Conservation (phyloP, 2,797 vertebrate genomes). For the Gobionotothen gibberifrons region DNA sequence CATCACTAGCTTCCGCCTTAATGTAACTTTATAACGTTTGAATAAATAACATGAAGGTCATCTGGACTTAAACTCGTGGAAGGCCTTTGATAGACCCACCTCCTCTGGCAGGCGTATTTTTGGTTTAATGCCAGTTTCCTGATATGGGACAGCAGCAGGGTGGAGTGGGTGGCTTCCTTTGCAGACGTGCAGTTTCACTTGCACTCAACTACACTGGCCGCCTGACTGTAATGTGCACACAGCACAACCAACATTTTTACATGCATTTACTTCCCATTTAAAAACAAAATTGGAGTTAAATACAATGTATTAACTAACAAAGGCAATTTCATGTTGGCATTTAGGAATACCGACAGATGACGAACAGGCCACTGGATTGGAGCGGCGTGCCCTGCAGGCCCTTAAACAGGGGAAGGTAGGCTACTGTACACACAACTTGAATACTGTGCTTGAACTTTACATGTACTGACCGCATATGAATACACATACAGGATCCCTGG, state of each 20-base stretch:
- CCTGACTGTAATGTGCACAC: not conserved
- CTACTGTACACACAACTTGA: not conserved
- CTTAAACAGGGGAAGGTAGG: constrained; percentile 83
- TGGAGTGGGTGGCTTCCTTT: constrained; percentile 19
- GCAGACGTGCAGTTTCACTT: constrained; percentile 24
- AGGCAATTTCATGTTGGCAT: not conserved
- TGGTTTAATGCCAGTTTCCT: constrained; percentile 61
- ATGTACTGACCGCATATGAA: not conserved
- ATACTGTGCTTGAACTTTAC: not conserved
- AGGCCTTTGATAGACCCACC: constrained; percentile 68
- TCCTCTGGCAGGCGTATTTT: constrained; percentile 59
- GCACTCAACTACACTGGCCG: not conserved
- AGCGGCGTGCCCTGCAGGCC: constrained; percentile 77
- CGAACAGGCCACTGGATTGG: constrained; percentile 87
- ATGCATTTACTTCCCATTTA: not conserved
- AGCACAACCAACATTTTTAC: not conserved
- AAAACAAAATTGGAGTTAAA: too few species aligned
- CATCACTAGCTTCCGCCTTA: not conserved
- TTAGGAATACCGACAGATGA: constrained; percentile 87
- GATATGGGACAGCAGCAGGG: constrained; percentile 27
- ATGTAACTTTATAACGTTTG: not conserved
- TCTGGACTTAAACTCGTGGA: constrained; percentile 37
- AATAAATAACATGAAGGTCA: constrained; percentile 78
- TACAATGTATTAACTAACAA: too few species aligned
- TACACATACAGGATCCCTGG: constrained; percentile 74